Conservation (phyloP, 92 coral and sea anemone genomes). For the Desmophyllum pertusum region DNA sequence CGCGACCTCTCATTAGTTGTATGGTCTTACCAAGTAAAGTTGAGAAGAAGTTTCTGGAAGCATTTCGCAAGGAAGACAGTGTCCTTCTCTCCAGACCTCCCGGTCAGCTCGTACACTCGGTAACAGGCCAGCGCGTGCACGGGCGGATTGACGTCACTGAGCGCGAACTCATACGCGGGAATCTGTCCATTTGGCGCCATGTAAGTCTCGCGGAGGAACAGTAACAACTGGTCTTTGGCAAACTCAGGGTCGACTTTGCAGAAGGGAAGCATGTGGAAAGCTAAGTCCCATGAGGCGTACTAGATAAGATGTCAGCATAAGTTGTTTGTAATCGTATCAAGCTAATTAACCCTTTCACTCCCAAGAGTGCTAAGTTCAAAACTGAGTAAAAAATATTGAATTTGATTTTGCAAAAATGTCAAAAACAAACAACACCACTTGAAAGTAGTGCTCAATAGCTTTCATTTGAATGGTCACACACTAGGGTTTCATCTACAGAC, state of each 20-base stretch:
- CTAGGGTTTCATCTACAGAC: too few relatives aligned
- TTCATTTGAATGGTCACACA: too few relatives aligned
- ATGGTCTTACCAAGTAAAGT: constrained; percentile 83
- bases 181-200: constrained; percentile 93
- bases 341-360: too few relatives aligned
- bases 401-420: too few relatives aligned
- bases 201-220: constrained; percentile 88
- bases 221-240: constrained; percentile 83
- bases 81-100: constrained; percentile 77
- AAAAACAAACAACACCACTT: too few relatives aligned
- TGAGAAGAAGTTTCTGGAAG: constrained; percentile 87
- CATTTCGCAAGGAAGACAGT: constrained; percentile 86
- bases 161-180: constrained; percentile 95
- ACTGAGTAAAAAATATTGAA: too few relatives aligned
- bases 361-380: too few relatives aligned
- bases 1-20: background rate
- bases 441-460: too few relatives aligned
- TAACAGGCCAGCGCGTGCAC: constrained; percentile 90
- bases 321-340: background rate
- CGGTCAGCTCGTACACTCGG: constrained; percentile 81
- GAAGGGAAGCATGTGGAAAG: constrained; percentile 89
- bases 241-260: constrained; percentile 89
- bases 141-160: constrained; percentile 97
- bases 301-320: constrained; percentile 5
- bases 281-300: constrained; percentile 95